Base-by-base conservation (phyloP, 2,113 vertebrate genomes). In the Tinamus guttatus region DNA sequence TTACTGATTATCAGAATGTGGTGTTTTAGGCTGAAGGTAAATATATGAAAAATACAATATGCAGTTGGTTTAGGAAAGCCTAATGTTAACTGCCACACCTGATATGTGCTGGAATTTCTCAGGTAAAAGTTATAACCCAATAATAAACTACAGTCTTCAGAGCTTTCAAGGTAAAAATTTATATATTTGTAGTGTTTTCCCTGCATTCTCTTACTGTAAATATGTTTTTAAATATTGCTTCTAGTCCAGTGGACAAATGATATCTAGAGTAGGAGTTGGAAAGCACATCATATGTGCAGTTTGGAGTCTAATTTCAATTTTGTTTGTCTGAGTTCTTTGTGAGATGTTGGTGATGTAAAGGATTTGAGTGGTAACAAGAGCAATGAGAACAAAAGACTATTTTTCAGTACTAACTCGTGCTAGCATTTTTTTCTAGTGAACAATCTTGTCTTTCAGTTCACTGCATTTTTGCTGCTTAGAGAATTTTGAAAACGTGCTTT, bases 331-430 rank as follows among this genome's bases (percentile, higher is more conserved):
- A 62, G 9, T 67, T 90, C 81, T 90, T 93, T 94, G 85, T 95
- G 47, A 56, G 56, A 38, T 22, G 22, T 5, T 88, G 47, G 25
- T 96, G 79, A 95, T 71, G 82, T 91, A 90, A 94, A 71, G 74
- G 6, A 59, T 84, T 85, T 51, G 81, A 9, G 52, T 81, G 56
- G 32, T 95, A 60, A 86, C 65, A 78, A 65, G 52, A 95, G 68
- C 93, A 92, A n/a, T 30, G 85, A 60, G 86, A 95, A 94, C 94
- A 97, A 94, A 92, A 71, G 92, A 28, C 30, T 86, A 60, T 91
- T 95, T 93, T 87, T 28, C n/a, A 28, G 85, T 70, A 36, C 60
- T 91, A 90, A 7, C 93, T 95, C 87, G 79, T 92, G 95, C 89
- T 56, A 87, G 52, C 81, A 79, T 5, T 78, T 82, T 83, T 89